phyloP scores from a whole-genome alignment of 2,888 invertebrate species.

The Syrista parreyssii region DNA sequence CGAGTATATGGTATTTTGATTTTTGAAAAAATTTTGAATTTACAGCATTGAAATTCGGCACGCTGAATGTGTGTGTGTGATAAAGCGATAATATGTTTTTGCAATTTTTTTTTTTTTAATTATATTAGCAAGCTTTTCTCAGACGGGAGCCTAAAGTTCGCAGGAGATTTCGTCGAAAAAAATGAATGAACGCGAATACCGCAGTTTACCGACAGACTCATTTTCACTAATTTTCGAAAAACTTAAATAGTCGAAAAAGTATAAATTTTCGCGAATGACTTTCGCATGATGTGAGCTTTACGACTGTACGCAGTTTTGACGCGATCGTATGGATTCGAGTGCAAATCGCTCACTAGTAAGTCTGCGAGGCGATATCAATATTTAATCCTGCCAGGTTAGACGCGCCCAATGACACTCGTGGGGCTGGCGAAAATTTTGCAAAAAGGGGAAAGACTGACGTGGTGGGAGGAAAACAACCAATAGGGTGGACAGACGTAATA shows the following conservation, averaged over 20 bases:
- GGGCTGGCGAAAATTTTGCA: not conserved
- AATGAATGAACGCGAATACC: not conserved
- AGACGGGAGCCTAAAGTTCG: not conserved
- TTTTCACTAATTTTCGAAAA: too few relatives aligned
- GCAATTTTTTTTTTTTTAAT: too few relatives aligned
- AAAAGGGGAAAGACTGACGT: not conserved
- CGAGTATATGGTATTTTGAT: not conserved
- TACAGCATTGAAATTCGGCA: not conserved
- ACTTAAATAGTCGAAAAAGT: too few relatives aligned
- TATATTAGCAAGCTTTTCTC: too few relatives aligned
- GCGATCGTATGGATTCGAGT: not conserved
- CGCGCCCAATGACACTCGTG: not conserved
- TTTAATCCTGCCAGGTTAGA: not conserved
- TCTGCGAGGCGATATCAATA: not conserved
- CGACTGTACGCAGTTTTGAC: not conserved
- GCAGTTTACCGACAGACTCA: not conserved
- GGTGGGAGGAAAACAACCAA: not conserved
- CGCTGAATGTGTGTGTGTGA: not conserved
- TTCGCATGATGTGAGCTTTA: not conserved
- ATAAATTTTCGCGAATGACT: not conserved
- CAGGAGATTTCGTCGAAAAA: not conserved
- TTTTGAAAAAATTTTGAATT: not conserved
- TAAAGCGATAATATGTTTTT: not conserved
- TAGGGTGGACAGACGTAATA: not conserved
- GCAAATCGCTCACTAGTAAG: not conserved